Base-by-base conservation (phyloP, 23 tunicate species). In the Botrylloides violaceus region DNA sequence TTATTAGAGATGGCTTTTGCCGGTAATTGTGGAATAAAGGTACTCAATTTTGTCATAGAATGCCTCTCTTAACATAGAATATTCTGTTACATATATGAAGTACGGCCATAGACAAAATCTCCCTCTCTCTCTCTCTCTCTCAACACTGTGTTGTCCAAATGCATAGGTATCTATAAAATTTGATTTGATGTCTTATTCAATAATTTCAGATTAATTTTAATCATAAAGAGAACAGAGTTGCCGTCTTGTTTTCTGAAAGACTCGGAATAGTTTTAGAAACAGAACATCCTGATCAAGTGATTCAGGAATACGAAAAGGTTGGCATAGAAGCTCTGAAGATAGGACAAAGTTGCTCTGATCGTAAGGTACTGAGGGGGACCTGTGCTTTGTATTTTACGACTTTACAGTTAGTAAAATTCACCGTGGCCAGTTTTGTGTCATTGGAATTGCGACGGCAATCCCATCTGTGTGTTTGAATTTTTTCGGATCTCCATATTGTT, bases 1-100 rank as follows among this genome's bases (percentile, higher is more conserved):
- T 53, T 73, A 32, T 48, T 88, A 64, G 96, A 88, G 71, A 88
- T 88, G 96, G 84, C 87, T 1, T 88, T 88, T 81, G 87, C 96
- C 22, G 96, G 96, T 20, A 88, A 88, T 49, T 58, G 84, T 43
- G 96, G 96, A 4, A 23, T 88, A 20, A 70, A 81, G 65, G 81
- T 88, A 72, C 3, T 22, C 7, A 65, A 9, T 12, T 27, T 32
- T 29, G 9, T 7, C 9, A 33, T 22, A 30, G 22, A n/a, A 12
- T 7, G 65, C n/a, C n/a, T n/a, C n/a, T n/a, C n/a, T n/a, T n/a
- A 15, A 48, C 15, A 15, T 15, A 15, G 15, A 48, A 48, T 48
- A 15, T 48, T 15, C 15, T 19, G 56, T n/a, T n/a, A n/a, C n/a
- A n/a, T n/a, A n/a, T n/a, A n/a, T n/a, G n/a, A n/a, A n/a, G n/a